phyloP scores from a whole-genome alignment of 1,140 invertebrate species.

The Orchestia grillus region DNA sequence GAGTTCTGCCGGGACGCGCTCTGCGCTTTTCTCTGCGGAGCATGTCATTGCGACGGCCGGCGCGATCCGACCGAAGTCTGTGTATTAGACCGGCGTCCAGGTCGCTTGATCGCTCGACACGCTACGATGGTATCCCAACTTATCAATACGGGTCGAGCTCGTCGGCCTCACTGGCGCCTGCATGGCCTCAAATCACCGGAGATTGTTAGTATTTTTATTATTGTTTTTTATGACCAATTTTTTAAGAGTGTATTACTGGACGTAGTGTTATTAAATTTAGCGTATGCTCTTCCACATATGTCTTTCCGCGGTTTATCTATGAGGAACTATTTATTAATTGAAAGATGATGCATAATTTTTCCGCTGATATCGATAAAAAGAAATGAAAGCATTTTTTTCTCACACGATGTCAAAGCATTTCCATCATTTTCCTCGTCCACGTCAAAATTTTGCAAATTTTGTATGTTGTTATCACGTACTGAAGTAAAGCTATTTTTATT shows the following conservation, averaged over 20 bases:
- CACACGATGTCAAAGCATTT: background rate
- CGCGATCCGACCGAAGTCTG: background rate
- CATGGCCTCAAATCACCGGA: background rate
- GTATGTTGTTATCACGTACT: no score
- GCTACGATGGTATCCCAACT: background rate
- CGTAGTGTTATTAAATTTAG: background rate
- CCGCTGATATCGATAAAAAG: background rate
- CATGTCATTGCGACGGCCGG: background rate
- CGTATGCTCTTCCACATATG: no score
- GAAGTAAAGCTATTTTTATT: no score
- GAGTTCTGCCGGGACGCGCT: background rate
- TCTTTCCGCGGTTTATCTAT: background rate
- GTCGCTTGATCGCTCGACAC: background rate
- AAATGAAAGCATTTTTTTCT: background rate
- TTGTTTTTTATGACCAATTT: background rate
- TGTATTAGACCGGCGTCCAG: background rate
- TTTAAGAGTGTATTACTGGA: background rate
- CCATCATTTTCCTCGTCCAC: no score
- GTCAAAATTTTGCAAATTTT: no score
- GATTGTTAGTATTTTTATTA: slow-evolving; percentile 9
- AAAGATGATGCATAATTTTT: background rate
- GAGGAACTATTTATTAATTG: background rate
- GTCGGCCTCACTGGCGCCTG: background rate
- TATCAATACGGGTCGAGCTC: background rate
- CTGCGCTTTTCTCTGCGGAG: slow-evolving; percentile 3